Percentiles rank a stretch among this genome's conserved stretches.
phyloP scores from a whole-genome alignment of 1,140 invertebrate species.

The Archivesica marissinica region DNA sequence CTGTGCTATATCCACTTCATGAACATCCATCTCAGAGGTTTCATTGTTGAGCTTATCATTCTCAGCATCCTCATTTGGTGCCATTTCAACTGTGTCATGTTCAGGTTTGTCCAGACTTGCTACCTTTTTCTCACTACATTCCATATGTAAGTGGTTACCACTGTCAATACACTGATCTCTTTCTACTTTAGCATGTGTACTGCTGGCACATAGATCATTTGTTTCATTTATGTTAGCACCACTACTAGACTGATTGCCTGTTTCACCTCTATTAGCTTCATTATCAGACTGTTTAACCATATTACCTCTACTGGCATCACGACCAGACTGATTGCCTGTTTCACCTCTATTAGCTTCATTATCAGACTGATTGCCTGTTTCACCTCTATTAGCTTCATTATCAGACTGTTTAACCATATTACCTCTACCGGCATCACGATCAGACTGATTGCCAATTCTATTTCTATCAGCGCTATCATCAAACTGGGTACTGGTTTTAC shows the following conservation, averaged over 20 bases:
- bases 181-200: neutral
- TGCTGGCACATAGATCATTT: neutral
- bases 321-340: neutral
- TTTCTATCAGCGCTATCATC: neutral
- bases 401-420: no score
- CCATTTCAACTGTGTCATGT: neutral
- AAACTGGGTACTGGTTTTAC: neutral
- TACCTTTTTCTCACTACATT: no score
- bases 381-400: no score
- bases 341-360: neutral
- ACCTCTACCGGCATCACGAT: no score
- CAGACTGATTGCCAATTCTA: neutral
- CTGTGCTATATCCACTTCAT: neutral
- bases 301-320: neutral
- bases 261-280: neutral
- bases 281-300: neutral
- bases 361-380: neutral
- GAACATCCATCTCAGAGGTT: neutral
- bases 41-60: neutral
- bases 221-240: neutral
- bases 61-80: neutral
- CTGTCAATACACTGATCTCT: no score
- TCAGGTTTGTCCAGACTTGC: neutral
- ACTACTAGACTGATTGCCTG: neutral
- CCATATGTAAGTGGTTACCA: no score